Conservation (phyloP, 2,113 vertebrate genomes). For the Chamaetylas fuelleborni region DNA sequence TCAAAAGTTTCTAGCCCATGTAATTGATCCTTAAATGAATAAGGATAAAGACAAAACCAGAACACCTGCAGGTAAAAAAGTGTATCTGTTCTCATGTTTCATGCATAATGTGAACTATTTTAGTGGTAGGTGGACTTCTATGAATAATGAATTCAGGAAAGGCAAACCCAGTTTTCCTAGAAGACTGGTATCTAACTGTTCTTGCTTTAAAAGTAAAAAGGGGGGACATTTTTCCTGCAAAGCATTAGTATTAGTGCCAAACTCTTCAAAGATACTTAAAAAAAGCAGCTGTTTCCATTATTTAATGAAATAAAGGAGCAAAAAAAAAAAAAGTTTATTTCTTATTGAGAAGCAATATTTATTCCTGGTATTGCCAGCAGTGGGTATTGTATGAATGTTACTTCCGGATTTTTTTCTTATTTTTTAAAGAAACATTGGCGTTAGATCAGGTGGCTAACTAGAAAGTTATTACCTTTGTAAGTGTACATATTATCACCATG, state of each 20-base stretch:
- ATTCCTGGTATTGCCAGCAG: not conserved
- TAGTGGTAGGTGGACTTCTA: not conserved
- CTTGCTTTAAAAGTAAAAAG: not conserved
- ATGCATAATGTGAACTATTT: not conserved
- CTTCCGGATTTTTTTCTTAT: not conserved
- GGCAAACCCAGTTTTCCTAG: not conserved
- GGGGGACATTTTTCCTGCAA: not conserved
- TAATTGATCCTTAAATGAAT: not conserved
- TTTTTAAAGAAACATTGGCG: not conserved
- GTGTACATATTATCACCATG: not conserved
- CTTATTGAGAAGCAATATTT: not conserved
- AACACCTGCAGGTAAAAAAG: not conserved
- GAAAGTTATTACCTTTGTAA: not conserved
- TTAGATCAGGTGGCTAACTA: not conserved
- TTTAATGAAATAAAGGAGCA: not conserved
- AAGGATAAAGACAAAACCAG: not conserved
- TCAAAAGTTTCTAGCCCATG: not conserved
- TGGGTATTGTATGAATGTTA: not conserved
- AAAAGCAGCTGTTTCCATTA: not conserved
- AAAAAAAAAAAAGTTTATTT: not conserved
- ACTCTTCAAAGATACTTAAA: not conserved
- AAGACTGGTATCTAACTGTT: not conserved
- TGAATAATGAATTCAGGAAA: conserved; percentile 1
- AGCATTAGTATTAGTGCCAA: not conserved
- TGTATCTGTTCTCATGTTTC: not conserved